These are phyloP conservation scores for Pterostichus niger DNA, from an alignment of 2,888 invertebrate genomes.

Conservation along the genomic window DNA sequence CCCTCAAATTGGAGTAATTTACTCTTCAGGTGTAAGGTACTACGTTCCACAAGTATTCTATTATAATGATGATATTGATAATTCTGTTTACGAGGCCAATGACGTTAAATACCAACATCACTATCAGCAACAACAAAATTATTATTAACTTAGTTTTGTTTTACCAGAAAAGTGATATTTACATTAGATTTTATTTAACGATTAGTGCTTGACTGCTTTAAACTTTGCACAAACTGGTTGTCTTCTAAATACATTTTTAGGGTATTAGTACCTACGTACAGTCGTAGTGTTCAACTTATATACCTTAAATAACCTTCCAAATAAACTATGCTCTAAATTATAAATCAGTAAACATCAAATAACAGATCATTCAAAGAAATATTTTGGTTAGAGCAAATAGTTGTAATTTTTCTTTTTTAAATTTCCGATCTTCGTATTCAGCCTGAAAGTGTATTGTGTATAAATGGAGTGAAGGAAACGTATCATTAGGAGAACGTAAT, in stretches of 20 bases:
- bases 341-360: background rate
- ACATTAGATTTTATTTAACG: slow-evolving; percentile 37
- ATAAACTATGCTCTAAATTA: slow-evolving; percentile 49
- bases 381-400: slow-evolving; percentile 49
- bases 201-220: slow-evolving; percentile 32
- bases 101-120: slow-evolving; percentile 72
- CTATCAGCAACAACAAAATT: slow-evolving; percentile 50
- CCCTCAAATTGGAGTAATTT: slow-evolving; percentile 75
- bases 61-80: slow-evolving; percentile 72
- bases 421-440: slow-evolving; percentile 1
- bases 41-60: slow-evolving; percentile 75
- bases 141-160: slow-evolving; percentile 43
- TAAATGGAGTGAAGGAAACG: background rate
- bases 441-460: background rate
- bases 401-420: slow-evolving; percentile 17
- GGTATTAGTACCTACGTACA: slow-evolving; percentile 42
- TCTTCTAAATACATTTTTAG: slow-evolving; percentile 20
- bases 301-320: slow-evolving; percentile 34
- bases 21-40: slow-evolving; percentile 75
- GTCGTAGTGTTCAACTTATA: slow-evolving; percentile 34
- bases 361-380: background rate
- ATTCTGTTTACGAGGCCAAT: slow-evolving; percentile 74
- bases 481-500: slow-evolving; percentile 34
- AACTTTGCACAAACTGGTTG: background rate
- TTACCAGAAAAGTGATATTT: slow-evolving; percentile 55